These are phyloP conservation scores for Brienomyrus longianalis DNA, from an alignment of 2,113 vertebrate genomes.

Conservation along the genomic window DNA sequence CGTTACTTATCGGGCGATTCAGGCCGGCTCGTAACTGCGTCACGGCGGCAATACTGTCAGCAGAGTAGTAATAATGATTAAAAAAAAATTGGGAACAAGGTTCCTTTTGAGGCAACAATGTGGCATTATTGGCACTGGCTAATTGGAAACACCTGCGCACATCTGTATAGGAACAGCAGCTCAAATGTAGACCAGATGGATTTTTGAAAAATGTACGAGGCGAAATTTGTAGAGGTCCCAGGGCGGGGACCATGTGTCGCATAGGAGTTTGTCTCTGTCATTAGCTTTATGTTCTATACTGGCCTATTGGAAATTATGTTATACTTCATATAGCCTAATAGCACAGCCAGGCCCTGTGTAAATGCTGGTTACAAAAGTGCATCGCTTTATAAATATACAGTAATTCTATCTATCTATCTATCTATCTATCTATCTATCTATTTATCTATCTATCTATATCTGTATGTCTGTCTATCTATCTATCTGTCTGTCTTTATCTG, in stretches of 20 bases:
- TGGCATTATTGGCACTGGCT: background rate
- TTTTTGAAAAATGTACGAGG: background rate
- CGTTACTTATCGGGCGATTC: background rate
- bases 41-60: background rate
- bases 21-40: background rate
- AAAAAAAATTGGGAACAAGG: background rate
- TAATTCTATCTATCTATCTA: background rate
- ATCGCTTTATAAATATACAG: background rate
- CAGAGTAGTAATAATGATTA: background rate
- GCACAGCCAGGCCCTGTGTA: background rate
- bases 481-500: background rate
- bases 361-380: background rate
- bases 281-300: background rate
- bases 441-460: background rate
- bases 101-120: conserved; percentile 5
- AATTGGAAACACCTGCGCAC: conserved; percentile 11
- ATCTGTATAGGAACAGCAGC: background rate
- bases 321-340: background rate
- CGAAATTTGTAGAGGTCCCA: background rate
- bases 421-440: too few species aligned
- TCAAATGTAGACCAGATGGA: conserved; percentile 14
- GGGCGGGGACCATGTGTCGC: background rate
- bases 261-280: background rate
- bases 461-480: background rate
- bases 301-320: background rate